These are phyloP conservation scores for Poeciliopsis retropinna DNA, from an alignment of 2,113 vertebrate species.

Conservation along the genomic window DNA sequence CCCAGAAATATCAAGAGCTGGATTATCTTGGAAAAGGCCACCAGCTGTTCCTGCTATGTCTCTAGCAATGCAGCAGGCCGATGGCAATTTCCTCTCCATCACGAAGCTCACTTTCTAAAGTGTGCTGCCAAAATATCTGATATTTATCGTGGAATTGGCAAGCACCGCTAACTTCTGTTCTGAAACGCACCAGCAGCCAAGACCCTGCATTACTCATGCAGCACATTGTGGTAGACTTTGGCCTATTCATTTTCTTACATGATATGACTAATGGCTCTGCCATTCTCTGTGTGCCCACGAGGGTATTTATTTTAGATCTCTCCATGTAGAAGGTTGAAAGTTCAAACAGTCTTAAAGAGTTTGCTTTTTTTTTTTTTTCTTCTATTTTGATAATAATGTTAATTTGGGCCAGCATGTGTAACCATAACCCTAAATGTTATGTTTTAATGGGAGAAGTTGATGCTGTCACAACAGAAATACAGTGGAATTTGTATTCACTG, in stretches of 20 bases:
- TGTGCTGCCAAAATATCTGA: slow-evolving; percentile 67
- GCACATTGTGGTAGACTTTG: slow-evolving; percentile 63
- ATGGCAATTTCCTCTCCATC: slow-evolving; percentile 63
- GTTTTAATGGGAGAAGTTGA: background rate
- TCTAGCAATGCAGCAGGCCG: slow-evolving; percentile 68
- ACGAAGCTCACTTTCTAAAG: slow-evolving; percentile 66
- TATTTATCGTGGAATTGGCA: slow-evolving; percentile 78
- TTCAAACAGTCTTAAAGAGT: slow-evolving; percentile 28
- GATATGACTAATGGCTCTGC: slow-evolving; percentile 68
- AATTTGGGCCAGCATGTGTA: background rate
- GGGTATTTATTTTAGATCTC: slow-evolving; percentile 74
- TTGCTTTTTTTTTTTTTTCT: background rate
- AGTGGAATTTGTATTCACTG: background rate
- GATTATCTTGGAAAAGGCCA: slow-evolving; percentile 67
- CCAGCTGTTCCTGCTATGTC: slow-evolving; percentile 61
- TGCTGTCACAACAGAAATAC: background rate
- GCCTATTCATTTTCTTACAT: slow-evolving; percentile 62
- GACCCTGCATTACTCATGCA: slow-evolving; percentile 63
- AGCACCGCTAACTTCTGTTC: slow-evolving; percentile 61
- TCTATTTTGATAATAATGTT: background rate
- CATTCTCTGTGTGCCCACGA: slow-evolving; percentile 63
- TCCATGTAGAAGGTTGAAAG: slow-evolving; percentile 55
- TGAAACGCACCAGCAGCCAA: slow-evolving; percentile 62
- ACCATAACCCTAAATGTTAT: too few relatives aligned
- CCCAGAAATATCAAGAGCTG: slow-evolving; percentile 50